Base-by-base conservation (phyloP, 2,797 vertebrate genomes). In the Esox lucius region DNA sequence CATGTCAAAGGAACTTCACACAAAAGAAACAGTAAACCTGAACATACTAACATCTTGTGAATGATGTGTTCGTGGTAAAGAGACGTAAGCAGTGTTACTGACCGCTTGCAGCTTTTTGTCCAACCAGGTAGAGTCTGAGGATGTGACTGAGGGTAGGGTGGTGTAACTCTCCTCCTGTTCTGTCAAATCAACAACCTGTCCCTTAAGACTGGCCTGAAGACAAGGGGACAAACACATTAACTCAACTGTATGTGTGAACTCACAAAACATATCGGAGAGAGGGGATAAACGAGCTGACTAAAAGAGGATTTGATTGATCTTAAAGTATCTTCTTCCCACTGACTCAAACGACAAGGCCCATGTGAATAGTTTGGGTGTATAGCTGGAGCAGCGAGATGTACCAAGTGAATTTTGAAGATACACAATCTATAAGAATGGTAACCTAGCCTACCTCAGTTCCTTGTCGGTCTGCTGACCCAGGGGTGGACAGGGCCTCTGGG, bases 61-160 rank as follows among this genome's bases (percentile, higher is more conserved):
- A 22, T 61, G n/a, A 24, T 22, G 56, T 12, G 22, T 56, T 61
- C n/a, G 8, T 59, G 56, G 11, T 48, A 16, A 31, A 33, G 17
- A 15, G 33, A n/a, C 9, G 22, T 24, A 11, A 33, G 33, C 73
- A 62, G 74, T 75, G 73, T 83, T 78, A 92, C 90, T 89, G 75
- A 96, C 95, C 87, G 84, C 86, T 73, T 92, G 80, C 35, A 49
- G 82, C 84, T 90, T 95, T 76, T 84, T 87, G 48, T 93, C 93
- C 89, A 94, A 78, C 96, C 96, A 97, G 28, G 95, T 95, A 48
- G 75, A 56, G 62, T 89, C 87, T 74, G 74, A 69, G 28, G 78
- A 72, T 69, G 81, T 76, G 68, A 70, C 70, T 70, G 79, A 78
- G 81, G 78, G 70, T 17, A 75, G 71, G 68, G 31, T 75, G 33